Evolutionary conservation across 2,888 invertebrate species (phyloP).

Genomic region (Callyntrura sp.): DNA sequence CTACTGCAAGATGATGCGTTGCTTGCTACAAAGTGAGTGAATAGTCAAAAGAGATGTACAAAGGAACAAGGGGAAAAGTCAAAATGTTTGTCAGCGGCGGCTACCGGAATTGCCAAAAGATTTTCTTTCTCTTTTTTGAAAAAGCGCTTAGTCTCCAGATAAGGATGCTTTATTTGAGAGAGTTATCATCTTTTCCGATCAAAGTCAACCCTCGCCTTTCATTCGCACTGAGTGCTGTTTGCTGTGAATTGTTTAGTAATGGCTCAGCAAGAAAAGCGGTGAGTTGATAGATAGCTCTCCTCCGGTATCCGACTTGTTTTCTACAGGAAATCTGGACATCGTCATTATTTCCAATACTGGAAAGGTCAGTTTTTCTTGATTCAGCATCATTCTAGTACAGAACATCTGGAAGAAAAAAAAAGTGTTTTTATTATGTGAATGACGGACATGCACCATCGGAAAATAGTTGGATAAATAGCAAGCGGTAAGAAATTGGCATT

Average conservation of each 20-base stretch:
- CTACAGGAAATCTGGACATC: too few species aligned
- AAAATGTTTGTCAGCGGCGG: constrained; percentile 1
- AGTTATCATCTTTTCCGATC: constrained; percentile 23
- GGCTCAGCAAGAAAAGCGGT: background rate
- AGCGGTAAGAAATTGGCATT: too few species aligned
- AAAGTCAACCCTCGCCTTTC: background rate
- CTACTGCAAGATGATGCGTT: background rate
- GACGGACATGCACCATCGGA: too few species aligned
- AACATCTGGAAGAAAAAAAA: too few species aligned
- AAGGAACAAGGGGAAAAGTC: too few species aligned
- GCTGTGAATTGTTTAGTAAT: background rate
- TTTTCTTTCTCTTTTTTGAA: background rate
- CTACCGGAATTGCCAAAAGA: background rate
- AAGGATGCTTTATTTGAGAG: constrained; percentile 19
- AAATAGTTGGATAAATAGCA: too few species aligned
- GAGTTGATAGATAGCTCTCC: too few species aligned
- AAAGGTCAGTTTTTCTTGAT: too few species aligned
- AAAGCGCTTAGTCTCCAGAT: background rate
- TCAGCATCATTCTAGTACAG: too few species aligned
- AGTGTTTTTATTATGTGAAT: too few species aligned
- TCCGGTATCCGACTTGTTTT: too few species aligned
- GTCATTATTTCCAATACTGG: too few species aligned
- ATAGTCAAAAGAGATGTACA: background rate
- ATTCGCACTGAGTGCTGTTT: background rate
- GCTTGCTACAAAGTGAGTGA: background rate